Conservation (phyloP, 2,797 vertebrate genomes). For the Neopelma chrysocephalum region DNA sequence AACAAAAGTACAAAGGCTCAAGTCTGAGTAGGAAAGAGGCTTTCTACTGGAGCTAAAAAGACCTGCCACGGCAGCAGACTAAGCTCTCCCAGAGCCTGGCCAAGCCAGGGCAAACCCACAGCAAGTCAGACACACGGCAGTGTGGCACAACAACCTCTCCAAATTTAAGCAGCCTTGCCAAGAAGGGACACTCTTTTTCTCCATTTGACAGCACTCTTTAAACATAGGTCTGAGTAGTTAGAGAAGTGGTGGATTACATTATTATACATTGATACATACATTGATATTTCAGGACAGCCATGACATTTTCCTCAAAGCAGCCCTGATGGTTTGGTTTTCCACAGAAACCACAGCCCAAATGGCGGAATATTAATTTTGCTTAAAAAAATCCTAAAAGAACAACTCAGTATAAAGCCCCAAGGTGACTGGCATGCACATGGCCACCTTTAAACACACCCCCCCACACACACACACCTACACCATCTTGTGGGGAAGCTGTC, state of each 20-base stretch:
- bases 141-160: accelerated
- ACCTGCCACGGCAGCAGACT: background rate
- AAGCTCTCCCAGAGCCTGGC: background rate
- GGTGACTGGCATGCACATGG: background rate
- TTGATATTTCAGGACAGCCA: background rate
- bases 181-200: background rate
- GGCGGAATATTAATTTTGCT: background rate
- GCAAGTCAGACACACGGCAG: background rate
- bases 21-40: background rate
- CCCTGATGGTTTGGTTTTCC: background rate
- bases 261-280: too few relatives aligned
- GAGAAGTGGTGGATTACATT: background rate
- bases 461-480: too few relatives aligned
- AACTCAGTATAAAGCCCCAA: background rate
- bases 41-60: background rate
- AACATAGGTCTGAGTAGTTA: background rate
- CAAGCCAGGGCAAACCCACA: background rate
- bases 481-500: background rate
- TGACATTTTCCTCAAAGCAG: background rate
- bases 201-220: background rate
- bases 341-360: background rate
- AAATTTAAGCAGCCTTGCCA: background rate
- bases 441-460: background rate
- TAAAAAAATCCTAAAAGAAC: accelerated
- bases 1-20: background rate